phyloP scores from a whole-genome alignment of 2,888 invertebrate species.

The Platycnemis pennipes region DNA sequence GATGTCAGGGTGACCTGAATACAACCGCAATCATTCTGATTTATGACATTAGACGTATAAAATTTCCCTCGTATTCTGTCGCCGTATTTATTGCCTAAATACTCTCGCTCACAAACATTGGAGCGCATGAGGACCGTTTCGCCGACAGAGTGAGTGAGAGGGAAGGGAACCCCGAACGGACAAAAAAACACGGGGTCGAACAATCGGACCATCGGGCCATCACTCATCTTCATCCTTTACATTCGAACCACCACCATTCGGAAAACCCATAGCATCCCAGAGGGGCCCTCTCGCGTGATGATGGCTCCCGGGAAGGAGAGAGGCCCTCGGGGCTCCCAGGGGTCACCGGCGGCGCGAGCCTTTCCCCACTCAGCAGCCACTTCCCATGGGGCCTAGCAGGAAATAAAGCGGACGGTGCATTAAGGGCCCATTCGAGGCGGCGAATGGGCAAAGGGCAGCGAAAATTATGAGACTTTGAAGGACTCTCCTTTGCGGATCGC shows the following conservation, averaged over 20 bases:
- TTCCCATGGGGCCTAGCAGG: not conserved
- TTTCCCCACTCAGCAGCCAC: not conserved
- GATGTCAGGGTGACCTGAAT: not conserved
- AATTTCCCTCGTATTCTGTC: constrained; percentile 32
- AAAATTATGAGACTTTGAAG: constrained; percentile 37
- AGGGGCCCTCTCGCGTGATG: not conserved
- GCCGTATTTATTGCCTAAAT: constrained; percentile 28
- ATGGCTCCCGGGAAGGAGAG: not conserved
- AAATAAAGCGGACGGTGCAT: not conserved
- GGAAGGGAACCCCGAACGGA: not conserved
- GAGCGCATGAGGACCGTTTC: constrained; percentile 5
- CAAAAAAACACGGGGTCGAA: constrained; percentile 9
- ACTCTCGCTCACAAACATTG: constrained; percentile 1
- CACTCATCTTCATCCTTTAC: not conserved
- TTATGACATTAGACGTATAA: constrained; percentile 32
- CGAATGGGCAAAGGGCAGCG: not conserved
- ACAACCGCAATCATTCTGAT: not conserved
- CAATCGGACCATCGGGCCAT: not conserved
- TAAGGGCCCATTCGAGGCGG: not conserved
- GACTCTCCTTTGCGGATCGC: not conserved
- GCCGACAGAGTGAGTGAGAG: not conserved
- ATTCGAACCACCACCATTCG: not conserved
- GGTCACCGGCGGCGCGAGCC: not conserved
- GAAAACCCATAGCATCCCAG: not conserved
- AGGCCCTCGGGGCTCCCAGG: not conserved